Conservation (phyloP, 2,888 invertebrate species). For the Oscheius sp. region DNA sequence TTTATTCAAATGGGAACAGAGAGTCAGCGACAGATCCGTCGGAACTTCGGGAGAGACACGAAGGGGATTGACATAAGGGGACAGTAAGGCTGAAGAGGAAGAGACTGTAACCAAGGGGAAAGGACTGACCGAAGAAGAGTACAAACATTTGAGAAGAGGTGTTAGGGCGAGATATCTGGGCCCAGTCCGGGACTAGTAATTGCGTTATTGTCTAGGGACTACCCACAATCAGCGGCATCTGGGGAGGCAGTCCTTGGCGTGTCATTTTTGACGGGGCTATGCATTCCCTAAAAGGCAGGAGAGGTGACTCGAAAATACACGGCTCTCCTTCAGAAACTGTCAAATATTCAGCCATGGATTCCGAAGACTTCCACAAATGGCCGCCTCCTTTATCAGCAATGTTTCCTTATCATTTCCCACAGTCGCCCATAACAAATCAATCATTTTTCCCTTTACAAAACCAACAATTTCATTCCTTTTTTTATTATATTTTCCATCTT, state of each 20-base stretch:
- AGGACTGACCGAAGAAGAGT: conserved; percentile 10
- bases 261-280: conserved; percentile 13
- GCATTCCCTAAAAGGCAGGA: background rate
- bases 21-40: conserved; percentile 24
- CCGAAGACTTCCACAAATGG: conserved; percentile 5
- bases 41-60: conserved; percentile 34
- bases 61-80: background rate
- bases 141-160: conserved; percentile 19
- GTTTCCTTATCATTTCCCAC: background rate
- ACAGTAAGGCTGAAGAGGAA: background rate
- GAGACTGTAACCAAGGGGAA: background rate
- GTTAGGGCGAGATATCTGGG: conserved; percentile 23
- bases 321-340: no score
- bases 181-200: conserved; percentile 27
- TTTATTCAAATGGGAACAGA: conserved; percentile 29
- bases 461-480: background rate
- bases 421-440: background rate
- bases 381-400: background rate
- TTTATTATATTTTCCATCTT: no score
- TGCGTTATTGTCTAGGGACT: conserved; percentile 36
- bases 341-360: no score
- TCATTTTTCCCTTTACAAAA: conserved; percentile 21
- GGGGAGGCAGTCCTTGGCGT: conserved; percentile 8
- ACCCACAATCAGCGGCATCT: conserved; percentile 37
- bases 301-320: background rate